These are phyloP conservation scores for Sterrhoptilus dennistouni DNA, from an alignment of 2,113 vertebrate genomes.

Conservation along the genomic window DNA sequence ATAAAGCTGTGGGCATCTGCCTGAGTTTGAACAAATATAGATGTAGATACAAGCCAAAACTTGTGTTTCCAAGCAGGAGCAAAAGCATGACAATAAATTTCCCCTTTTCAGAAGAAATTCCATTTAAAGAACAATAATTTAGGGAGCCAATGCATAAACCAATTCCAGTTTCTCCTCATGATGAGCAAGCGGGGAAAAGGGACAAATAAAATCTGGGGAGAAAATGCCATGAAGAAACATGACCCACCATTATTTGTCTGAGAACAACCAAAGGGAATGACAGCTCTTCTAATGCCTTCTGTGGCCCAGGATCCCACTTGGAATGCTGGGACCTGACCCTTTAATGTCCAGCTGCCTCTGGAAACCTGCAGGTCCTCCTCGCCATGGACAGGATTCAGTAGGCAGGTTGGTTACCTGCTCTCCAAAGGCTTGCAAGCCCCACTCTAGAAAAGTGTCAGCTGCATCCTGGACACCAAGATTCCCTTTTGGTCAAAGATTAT, in stretches of 20 bases:
- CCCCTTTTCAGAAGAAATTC: not conserved
- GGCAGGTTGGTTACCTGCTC: not conserved
- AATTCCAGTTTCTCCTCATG: not conserved
- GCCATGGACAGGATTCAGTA: not conserved
- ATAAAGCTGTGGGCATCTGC: not conserved
- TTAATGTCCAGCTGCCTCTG: not conserved
- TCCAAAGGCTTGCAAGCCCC: not conserved
- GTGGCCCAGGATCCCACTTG: not conserved
- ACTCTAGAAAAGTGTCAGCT: not conserved
- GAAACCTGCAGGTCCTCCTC: not conserved
- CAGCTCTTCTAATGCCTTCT: not conserved
- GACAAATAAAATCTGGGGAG: not conserved
- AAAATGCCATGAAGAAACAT: accelerated
- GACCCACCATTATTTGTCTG: not conserved
- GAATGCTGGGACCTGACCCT: not conserved
- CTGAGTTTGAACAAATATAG: not conserved
- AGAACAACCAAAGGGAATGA: not conserved
- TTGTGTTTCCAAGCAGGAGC: not conserved
- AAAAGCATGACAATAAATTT: not conserved
- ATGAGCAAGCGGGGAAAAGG: not conserved
- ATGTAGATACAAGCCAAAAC: not conserved
- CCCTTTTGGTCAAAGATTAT: not conserved
- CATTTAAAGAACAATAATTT: not conserved
- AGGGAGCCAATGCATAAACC: not conserved
- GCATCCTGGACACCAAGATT: not conserved